Evolutionary conservation across 2,113 vertebrate species (phyloP).

Genomic region (Bos indicus): DNA sequence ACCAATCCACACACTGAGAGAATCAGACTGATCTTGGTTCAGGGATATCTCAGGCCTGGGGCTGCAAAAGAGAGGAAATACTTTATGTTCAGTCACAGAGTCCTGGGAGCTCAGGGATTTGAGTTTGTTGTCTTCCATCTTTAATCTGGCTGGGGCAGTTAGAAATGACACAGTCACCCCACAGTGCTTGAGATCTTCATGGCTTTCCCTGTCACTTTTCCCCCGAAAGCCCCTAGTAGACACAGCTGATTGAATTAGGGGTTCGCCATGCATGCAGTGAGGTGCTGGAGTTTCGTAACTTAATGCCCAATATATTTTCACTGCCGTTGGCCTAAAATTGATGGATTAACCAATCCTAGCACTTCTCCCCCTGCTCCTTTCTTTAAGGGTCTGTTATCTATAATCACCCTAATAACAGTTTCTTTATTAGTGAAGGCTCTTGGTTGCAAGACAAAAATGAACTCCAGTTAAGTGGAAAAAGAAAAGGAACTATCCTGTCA

Average conservation of each 20-base stretch:
- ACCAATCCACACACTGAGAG: neutral
- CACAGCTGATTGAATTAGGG: neutral
- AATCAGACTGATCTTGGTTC: neutral
- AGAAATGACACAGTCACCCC: neutral
- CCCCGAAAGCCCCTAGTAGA: neutral
- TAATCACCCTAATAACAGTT: neutral
- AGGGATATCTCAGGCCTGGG: neutral
- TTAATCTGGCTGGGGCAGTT: neutral
- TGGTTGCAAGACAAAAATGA: neutral
- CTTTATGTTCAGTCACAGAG: neutral
- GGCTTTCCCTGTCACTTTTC: neutral
- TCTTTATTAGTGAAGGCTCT: neutral
- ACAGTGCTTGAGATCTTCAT: neutral
- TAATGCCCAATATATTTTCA: neutral
- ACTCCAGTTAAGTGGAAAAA: neutral
- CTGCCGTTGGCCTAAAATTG: neutral
- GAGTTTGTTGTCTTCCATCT: neutral
- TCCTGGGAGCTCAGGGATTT: neutral
- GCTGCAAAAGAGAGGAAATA: neutral
- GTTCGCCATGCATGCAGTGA: rapidly evolving
- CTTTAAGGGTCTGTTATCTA: neutral
- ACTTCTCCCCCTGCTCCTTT: neutral
- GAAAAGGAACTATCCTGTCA: neutral
- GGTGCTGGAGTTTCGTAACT: neutral
- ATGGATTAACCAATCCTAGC: neutral